Conservation (phyloP, 1,140 invertebrate species). For the Epicauta chinensis region DNA sequence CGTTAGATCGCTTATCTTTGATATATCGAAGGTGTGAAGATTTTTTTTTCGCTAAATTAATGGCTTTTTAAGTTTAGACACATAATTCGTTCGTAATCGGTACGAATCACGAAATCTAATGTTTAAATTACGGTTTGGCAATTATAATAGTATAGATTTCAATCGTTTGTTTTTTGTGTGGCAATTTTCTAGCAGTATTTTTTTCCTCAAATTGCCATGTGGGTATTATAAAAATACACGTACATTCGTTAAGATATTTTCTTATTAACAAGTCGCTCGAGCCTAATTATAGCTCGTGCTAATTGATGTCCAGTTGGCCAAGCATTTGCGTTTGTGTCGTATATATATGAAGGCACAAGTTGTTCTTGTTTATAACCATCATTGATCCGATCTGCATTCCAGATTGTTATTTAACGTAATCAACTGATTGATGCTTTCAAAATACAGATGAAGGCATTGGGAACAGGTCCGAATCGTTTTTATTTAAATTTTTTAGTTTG, state of each 20-base stretch:
- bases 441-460: constrained; percentile 13
- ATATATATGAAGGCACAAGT: not conserved
- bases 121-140: too few relatives aligned
- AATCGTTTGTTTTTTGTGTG: too few relatives aligned
- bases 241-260: constrained; percentile 6
- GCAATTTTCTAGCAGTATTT: too few relatives aligned
- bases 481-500: too few relatives aligned
- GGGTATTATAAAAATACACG: not conserved
- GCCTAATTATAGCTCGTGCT: constrained; percentile 16
- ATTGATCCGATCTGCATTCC: constrained; percentile 16
- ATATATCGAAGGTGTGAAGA: too few relatives aligned
- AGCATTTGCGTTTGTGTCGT: constrained; percentile 2
- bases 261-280: constrained; percentile 13
- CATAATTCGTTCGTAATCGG: too few relatives aligned
- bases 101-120: too few relatives aligned
- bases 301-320: constrained; percentile 14
- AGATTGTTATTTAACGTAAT: constrained; percentile 17
- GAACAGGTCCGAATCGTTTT: constrained; percentile 3
- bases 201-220: too few relatives aligned
- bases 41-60: too few relatives aligned
- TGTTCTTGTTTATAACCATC: not conserved
- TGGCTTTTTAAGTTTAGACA: too few relatives aligned
- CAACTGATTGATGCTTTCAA: constrained; percentile 17
- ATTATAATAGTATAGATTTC: too few relatives aligned
- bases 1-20: too few relatives aligned